Evolutionary conservation across 2,797 vertebrate species (phyloP).

Genomic region (Serranus cabrilla): DNA sequence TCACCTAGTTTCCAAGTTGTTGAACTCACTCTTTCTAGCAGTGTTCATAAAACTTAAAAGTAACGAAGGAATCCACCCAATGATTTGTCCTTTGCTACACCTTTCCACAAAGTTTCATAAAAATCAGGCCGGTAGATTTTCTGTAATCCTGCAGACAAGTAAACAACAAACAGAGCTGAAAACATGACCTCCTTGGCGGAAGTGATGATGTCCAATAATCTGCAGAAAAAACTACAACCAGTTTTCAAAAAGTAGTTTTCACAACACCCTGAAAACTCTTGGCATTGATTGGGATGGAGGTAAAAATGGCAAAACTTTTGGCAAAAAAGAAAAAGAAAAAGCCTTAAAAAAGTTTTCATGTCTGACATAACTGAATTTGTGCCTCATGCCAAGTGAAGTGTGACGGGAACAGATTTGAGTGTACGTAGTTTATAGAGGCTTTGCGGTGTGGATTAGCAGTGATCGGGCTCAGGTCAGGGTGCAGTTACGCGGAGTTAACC

Average conservation of each 20-base stretch:
- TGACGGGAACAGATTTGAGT: not conserved
- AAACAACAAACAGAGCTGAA: no score
- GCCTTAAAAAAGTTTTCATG: not conserved
- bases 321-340: not conserved
- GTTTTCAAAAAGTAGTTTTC: not conserved
- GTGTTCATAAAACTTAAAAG: no score
- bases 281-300: not conserved
- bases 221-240: not conserved
- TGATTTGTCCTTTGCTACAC: no score
- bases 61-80: no score
- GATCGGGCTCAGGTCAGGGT: conserved; percentile 39
- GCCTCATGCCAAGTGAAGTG: not conserved
- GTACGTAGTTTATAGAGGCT: not conserved
- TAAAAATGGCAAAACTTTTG: no score
- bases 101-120: not conserved
- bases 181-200: no score
- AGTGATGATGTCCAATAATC: not conserved
- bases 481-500: conserved; percentile 54
- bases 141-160: no score
- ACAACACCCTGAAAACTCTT: not conserved
- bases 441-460: conserved; percentile 41
- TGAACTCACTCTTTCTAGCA: no score
- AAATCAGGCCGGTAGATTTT: no score
- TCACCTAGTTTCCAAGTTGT: no score
- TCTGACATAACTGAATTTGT: not conserved